Percentiles rank a stretch among this genome's conserved stretches.
Evolutionary conservation across 1,140 invertebrate genomes (phyloP).

Genomic region (Scaptomyza pallida): DNA sequence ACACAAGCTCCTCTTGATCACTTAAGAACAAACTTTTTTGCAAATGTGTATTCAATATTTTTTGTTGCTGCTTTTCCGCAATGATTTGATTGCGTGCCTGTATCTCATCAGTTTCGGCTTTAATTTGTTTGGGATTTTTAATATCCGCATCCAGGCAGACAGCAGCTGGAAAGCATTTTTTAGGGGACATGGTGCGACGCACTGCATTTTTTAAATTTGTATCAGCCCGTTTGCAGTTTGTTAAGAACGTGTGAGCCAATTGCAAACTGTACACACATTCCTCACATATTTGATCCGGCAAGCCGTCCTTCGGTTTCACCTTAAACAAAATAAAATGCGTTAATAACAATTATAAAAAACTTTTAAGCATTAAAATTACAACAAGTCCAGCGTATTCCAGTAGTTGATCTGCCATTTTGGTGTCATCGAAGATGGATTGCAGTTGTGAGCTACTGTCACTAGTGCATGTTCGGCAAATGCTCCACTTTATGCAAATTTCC

Average conservation of each 20-base stretch:
- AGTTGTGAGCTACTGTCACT: constrained; percentile 27
- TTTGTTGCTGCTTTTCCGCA: not conserved
- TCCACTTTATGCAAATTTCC: constrained; percentile 78
- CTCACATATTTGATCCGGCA: constrained; percentile 70
- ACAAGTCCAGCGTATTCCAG: constrained; percentile 46
- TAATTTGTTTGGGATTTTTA: not conserved
- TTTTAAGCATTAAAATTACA: constrained; percentile 20
- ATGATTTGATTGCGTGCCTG: constrained; percentile 37
- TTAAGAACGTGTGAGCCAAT: constrained; percentile 47
- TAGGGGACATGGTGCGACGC: constrained; percentile 57
- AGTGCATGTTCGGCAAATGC: constrained; percentile 65
- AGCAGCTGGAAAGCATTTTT: constrained; percentile 15
- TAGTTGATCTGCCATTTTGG: constrained; percentile 39
- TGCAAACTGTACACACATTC: constrained; percentile 50
- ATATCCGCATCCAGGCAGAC: not conserved
- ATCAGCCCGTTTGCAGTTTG: constrained; percentile 53
- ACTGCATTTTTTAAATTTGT: constrained; percentile 52
- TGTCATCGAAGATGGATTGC: constrained; percentile 39
- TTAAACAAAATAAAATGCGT: constrained; percentile 11
- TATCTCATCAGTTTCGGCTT: not conserved
- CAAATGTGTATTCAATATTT: not conserved
- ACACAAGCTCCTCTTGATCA: not conserved
- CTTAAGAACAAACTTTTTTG: not conserved
- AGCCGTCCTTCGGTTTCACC: constrained; percentile 53
- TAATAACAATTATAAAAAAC: not conserved